These are phyloP conservation scores for Chlorodrepanis virens DNA, from an alignment of 2,113 vertebrate genomes.

Conservation along the genomic window DNA sequence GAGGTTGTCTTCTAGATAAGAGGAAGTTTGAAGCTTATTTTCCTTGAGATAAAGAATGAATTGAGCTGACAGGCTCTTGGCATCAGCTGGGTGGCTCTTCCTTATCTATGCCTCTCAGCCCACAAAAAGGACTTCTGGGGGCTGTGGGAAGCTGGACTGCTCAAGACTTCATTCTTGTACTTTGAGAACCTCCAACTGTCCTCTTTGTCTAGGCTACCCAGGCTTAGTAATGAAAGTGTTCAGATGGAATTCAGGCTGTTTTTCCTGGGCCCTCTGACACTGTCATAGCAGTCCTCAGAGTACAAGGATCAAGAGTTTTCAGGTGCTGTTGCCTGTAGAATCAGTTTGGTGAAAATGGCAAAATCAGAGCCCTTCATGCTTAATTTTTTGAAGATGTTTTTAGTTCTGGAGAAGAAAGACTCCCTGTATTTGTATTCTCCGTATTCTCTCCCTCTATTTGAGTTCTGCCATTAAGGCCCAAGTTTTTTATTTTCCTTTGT, in stretches of 20 bases:
- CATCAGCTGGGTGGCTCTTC: background rate
- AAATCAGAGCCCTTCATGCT: background rate
- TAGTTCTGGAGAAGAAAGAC: background rate
- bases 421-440: background rate
- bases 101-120: background rate
- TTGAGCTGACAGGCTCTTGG: background rate
- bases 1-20: constrained; percentile 17
- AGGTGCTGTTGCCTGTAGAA: background rate
- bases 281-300: background rate
- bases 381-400: background rate
- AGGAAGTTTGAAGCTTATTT: constrained; percentile 25
- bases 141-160: background rate
- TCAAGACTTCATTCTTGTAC: background rate
- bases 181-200: background rate
- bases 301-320: background rate
- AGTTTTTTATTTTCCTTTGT: background rate
- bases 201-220: background rate
- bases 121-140: background rate
- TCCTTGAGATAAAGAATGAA: constrained; percentile 24
- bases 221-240: background rate
- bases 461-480: background rate
- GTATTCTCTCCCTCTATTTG: background rate
- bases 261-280: background rate
- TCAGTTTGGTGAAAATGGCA: background rate
- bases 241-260: background rate